phyloP scores from a whole-genome alignment of 2,888 invertebrate species.

The Agrotis exclamationis region DNA sequence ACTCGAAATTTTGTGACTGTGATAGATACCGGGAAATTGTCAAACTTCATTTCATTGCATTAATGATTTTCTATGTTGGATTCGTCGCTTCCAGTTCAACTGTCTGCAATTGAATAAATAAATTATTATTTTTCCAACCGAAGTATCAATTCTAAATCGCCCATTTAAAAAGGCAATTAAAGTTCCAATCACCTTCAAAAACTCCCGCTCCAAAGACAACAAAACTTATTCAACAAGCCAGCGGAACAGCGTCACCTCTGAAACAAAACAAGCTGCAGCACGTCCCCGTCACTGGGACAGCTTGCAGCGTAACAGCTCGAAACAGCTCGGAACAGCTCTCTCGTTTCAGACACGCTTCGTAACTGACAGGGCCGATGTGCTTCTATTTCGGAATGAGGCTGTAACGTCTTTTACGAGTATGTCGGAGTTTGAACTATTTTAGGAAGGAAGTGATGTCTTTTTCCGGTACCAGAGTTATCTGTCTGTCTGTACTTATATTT shows the following conservation, averaged over 20 bases:
- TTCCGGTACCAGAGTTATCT: too few relatives aligned
- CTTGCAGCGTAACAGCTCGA: constrained; percentile 18
- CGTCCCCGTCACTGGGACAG: constrained; percentile 39
- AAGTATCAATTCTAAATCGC: too few relatives aligned
- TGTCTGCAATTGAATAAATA: too few relatives aligned
- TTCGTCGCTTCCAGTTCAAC: too few relatives aligned
- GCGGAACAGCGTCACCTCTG: constrained; percentile 11
- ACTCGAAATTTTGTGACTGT: too few relatives aligned
- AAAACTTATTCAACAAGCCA: constrained; percentile 20
- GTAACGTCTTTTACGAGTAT: constrained; percentile 22
- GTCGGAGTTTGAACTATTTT: constrained; percentile 21
- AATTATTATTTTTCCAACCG: too few relatives aligned
- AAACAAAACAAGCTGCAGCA: constrained; percentile 47
- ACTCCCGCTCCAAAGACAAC: neutral
- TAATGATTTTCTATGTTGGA: too few relatives aligned
- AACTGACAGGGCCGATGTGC: constrained; percentile 41
- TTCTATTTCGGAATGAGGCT: constrained; percentile 35
- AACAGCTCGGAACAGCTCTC: constrained; percentile 17
- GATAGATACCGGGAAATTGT: too few relatives aligned
- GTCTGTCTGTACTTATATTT: too few relatives aligned
- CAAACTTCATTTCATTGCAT: too few relatives aligned
- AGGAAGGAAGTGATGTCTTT: neutral
- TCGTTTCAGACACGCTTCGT: constrained; percentile 27
- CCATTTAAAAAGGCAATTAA: neutral
- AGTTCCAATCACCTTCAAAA: neutral